Evolutionary conservation across 2,113 vertebrate genomes (phyloP).

Genomic region (Nyctereutes procyonoides): DNA sequence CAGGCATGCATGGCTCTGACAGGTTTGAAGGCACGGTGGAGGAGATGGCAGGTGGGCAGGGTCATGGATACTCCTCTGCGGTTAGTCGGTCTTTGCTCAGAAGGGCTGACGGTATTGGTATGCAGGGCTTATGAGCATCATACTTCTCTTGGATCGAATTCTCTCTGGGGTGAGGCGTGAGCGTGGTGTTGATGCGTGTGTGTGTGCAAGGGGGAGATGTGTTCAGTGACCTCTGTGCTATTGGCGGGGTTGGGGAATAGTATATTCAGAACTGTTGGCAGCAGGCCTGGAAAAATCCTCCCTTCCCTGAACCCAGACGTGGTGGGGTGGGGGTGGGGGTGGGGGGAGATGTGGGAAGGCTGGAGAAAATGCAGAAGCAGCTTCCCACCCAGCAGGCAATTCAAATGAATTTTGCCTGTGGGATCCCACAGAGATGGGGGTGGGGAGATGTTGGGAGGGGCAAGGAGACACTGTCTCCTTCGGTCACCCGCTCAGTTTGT

Average conservation of each 20-base stretch:
- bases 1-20: slow-evolving; percentile 44
- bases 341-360: not conserved
- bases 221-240: not conserved
- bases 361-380: not conserved
- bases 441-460: not conserved
- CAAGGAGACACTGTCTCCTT: not conserved
- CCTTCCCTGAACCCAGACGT: slow-evolving; percentile 45
- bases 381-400: slow-evolving; percentile 35
- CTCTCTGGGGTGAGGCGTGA: not conserved
- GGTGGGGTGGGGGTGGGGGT: slow-evolving; percentile 29
- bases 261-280: not conserved
- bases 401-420: not conserved
- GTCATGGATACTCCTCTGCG: slow-evolving; percentile 67
- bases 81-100: not conserved
- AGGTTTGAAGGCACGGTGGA: not conserved
- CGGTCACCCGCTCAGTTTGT: not conserved
- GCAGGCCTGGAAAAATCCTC: not conserved
- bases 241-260: not conserved
- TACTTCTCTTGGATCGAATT: slow-evolving; percentile 4
- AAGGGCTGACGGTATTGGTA: not conserved
- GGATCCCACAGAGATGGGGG: not conserved
- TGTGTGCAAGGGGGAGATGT: not conserved
- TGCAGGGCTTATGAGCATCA: not conserved
- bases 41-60: slow-evolving; percentile 60
- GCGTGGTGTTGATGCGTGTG: not conserved